Evolutionary conservation across 2,888 invertebrate species (phyloP), one percentile per base, ranked within the genome.

Genomic region (Heliconius charithonia): DNA sequence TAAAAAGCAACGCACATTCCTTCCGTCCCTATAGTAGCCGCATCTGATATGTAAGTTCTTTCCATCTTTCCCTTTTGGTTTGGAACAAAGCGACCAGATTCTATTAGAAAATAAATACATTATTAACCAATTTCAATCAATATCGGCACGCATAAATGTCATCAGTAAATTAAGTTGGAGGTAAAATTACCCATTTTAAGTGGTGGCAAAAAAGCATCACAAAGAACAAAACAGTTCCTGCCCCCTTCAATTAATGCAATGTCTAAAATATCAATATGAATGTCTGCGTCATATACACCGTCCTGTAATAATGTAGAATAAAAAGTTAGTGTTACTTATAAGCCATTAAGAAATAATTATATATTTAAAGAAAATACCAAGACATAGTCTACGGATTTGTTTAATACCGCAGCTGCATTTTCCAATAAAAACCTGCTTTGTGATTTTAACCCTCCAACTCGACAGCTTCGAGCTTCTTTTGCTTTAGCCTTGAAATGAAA

Each of bases 1-100:
- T 97, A 97, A 84, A 97, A 96, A 59, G 96, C 96, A n/a, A 97
- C 94, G 88, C 96, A 97, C 85, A 92, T 94, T 6, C 97, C 97
- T 78, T 92, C 92, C 32, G 97, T 93, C 77, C 94, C 89, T 82
- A 96, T 93, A 32, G 92, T 90, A 32, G 91, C 89, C 29, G 96
- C 97, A 87, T 96, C 96, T 0, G 97, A 96, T 75, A 97, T 92
- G 80, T 97, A 96, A 2, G 96, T 92, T 75, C 97, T 95, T 82
- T 95, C 94, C 83, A 96, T 92, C 76, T 83, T 88, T 13, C 89
- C 89, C 85, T 89, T 94, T 82, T 93, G 94, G 83, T 93, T 90
- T 4, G 93, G 92, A 76, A 94, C 90, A 88, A 93, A 96, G 77
- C 97, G 92, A 45, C 97, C 97, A 76, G 96, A 96, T 85, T 97